Evolutionary conservation across 2,888 invertebrate genomes (phyloP).

Genomic region (Pedicia rivosa): DNA sequence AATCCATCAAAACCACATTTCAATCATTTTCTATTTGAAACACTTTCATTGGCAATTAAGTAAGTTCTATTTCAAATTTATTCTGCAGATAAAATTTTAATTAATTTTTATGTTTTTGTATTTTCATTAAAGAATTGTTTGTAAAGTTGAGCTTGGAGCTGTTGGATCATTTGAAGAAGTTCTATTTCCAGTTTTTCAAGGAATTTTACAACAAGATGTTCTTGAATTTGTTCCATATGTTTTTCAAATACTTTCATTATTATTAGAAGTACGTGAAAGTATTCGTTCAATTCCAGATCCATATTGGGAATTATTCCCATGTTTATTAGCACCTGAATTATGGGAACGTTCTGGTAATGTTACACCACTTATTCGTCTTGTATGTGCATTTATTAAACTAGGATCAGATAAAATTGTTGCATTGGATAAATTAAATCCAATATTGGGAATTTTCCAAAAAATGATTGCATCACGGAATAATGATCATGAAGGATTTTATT

Average conservation of each 20-base stretch:
- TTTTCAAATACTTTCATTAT: constrained; percentile 87
- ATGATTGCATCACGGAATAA: constrained; percentile 87
- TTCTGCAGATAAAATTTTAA: constrained; percentile 3
- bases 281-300: constrained; percentile 50
- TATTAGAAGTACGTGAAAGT: constrained; percentile 57
- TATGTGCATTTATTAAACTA: constrained; percentile 71
- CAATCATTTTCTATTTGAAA: constrained; percentile 97
- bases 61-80: constrained; percentile 28
- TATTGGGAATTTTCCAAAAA: constrained; percentile 93
- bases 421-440: constrained; percentile 56
- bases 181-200: constrained; percentile 89
- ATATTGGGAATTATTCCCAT: constrained; percentile 82
- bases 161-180: constrained; percentile 81
- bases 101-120: constrained; percentile 7
- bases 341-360: constrained; percentile 94
- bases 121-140: constrained; percentile 50
- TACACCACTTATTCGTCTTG: constrained; percentile 78
- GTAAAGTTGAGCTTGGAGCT: constrained; percentile 60
- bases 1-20: constrained; percentile 96
- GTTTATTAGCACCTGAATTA: constrained; percentile 72
- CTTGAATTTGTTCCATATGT: constrained; percentile 96
- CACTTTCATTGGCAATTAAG: constrained; percentile 76
- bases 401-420: constrained; percentile 51
- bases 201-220: constrained; percentile 82
- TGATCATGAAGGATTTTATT: constrained; percentile 90